A percentile compares a stretch with the other conserved stretches of the same genome.
phyloP scores from a whole-genome alignment of 2,113 vertebrate genomes.

The Lontra canadensis region DNA sequence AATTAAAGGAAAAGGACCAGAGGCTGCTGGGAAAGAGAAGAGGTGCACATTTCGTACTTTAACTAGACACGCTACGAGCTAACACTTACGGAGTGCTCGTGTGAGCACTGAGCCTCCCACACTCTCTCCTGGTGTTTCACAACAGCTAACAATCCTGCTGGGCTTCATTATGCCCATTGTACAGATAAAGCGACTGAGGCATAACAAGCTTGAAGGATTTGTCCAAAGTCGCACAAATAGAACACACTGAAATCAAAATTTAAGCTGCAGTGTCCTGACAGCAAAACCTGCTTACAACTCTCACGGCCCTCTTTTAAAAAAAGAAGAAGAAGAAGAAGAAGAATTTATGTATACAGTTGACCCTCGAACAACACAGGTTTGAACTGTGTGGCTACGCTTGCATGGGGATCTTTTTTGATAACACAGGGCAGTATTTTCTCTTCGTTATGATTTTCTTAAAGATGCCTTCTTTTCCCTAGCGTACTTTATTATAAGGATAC shows the following conservation, averaged over 20 bases:
- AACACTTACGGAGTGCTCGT: rapidly evolving
- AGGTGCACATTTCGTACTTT: not conserved
- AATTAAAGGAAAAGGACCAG: not conserved
- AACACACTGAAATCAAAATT: not conserved
- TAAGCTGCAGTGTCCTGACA: not conserved
- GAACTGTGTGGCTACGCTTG: not conserved
- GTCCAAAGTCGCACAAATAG: not conserved
- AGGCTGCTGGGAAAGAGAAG: not conserved
- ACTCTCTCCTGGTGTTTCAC: not conserved
- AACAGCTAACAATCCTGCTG: not conserved
- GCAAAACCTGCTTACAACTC: not conserved
- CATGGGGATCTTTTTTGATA: not conserved
- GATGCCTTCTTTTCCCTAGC: not conserved
- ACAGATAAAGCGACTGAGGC: not conserved
- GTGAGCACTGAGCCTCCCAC: not conserved
- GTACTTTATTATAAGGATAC: not conserved
- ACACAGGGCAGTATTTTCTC: not conserved
- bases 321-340: not conserved
- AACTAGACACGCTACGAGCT: not conserved
- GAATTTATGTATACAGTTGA: not conserved
- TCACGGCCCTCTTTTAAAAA: not conserved
- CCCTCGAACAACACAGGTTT: not conserved
- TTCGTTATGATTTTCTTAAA: not conserved
- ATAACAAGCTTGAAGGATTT: not conserved
- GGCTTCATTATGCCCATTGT: not conserved